These are phyloP conservation scores for Andrena marginata DNA, from an alignment of 2,888 invertebrate genomes.

Conservation along the genomic window DNA sequence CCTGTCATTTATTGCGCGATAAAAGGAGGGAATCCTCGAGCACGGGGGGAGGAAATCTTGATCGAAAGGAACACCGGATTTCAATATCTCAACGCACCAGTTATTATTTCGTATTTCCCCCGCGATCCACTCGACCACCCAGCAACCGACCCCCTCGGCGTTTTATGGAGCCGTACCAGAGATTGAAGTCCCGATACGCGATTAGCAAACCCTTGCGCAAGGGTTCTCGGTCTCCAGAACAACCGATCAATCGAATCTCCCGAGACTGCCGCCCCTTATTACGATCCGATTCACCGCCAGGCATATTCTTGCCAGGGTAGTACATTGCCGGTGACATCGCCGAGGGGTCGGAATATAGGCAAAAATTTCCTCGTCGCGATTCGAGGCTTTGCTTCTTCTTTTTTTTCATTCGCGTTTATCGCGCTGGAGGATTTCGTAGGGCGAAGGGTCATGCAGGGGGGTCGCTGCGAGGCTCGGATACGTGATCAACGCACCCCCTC, in stretches of 20 bases:
- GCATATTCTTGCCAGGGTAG: constrained; percentile 49
- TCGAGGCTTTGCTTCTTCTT: constrained; percentile 7
- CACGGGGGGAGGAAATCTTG: constrained; percentile 12
- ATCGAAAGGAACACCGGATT: constrained; percentile 22
- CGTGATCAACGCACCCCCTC: constrained; percentile 44
- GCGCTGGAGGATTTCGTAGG: constrained; percentile 17
- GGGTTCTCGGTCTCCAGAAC: constrained; percentile 59
- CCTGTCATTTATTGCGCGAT: constrained; percentile 3
- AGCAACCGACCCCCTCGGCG: constrained; percentile 12
- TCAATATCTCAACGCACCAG: constrained; percentile 18
- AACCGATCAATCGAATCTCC: constrained; percentile 68
- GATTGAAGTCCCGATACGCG: constrained; percentile 59
- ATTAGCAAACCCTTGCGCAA: constrained; percentile 61
- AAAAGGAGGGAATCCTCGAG: neutral
- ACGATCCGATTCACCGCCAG: constrained; percentile 37
- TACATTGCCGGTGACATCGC: constrained; percentile 37
- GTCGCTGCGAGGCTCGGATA: neutral
- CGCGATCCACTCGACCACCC: constrained; percentile 26
- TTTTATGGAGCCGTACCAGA: constrained; percentile 38
- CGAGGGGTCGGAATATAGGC: constrained; percentile 9
- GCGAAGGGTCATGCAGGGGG: constrained; percentile 1
- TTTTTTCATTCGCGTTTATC: constrained; percentile 49
- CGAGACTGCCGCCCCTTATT: constrained; percentile 59
- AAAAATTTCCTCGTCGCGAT: constrained; percentile 42
- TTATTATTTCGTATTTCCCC: constrained; percentile 39